A percentile compares a stretch with the other conserved stretches of the same genome.
phyloP scores from a whole-genome alignment of 2,888 invertebrate species.

The Lepidocyrtinus sp. region DNA sequence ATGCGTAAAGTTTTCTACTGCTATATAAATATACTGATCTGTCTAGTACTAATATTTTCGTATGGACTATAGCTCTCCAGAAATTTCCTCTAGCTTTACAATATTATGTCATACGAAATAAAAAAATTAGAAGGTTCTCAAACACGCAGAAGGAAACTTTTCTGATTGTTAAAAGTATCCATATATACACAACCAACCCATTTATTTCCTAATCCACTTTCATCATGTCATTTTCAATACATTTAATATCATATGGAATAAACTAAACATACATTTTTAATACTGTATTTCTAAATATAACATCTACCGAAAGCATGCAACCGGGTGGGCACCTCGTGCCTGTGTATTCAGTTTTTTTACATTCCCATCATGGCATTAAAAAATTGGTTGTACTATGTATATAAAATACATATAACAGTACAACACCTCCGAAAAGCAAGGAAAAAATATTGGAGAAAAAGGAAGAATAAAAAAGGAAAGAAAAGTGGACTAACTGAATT shows the following conservation, averaged over 20 bases:
- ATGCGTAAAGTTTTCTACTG: too few species aligned
- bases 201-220: not conserved
- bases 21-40: too few species aligned
- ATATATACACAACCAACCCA: not conserved
- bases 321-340: not conserved
- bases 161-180: slow-evolving; percentile 44
- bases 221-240: not conserved
- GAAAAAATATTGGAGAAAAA: not conserved
- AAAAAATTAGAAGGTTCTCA: not conserved
- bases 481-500: slow-evolving; percentile 19
- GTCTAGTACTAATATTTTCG: too few species aligned
- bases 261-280: too few species aligned
- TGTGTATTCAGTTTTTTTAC: not conserved
- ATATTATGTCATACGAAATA: too few species aligned
- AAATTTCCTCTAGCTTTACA: too few species aligned
- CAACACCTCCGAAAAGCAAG: not conserved
- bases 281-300: too few species aligned
- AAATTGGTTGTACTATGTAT: not conserved
- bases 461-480: slow-evolving; percentile 2
- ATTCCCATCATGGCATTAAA: not conserved
- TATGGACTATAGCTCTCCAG: too few species aligned
- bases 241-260: too few species aligned
- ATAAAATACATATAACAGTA: too few species aligned
- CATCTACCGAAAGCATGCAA: not conserved
- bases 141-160: slow-evolving; percentile 38